Percentiles rank a stretch among this genome's conserved stretches.
These are phyloP conservation scores for Drosophila pseudoobscura DNA, from an alignment of 1,140 invertebrate species.

Conservation along the genomic window DNA sequence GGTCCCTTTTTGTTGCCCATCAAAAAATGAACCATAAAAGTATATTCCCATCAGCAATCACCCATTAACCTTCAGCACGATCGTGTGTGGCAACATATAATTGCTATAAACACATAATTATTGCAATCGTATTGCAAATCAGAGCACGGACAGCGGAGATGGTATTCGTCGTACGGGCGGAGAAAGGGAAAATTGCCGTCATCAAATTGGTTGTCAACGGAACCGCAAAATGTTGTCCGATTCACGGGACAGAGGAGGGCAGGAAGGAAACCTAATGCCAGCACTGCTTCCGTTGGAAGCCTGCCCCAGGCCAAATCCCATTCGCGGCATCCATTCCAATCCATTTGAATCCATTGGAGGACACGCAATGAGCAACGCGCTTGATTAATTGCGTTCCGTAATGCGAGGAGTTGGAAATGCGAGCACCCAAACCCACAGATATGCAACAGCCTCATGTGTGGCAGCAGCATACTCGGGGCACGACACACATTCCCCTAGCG, in stretches of 20 bases:
- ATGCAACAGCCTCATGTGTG: conserved; percentile 26
- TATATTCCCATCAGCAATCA: background rate
- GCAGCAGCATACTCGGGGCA: conserved; percentile 1
- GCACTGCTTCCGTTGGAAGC: conserved; percentile 33
- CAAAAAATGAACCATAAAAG: conserved; percentile 14
- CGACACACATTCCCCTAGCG: conserved; percentile 17
- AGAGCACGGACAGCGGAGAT: conserved; percentile 37
- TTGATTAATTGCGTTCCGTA: conserved; percentile 57
- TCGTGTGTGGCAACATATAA: conserved; percentile 18
- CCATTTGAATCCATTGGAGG: conserved; percentile 12
- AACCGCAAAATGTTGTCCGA: conserved; percentile 36
- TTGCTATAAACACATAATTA: conserved; percentile 49
- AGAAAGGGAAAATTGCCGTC: conserved; percentile 42
- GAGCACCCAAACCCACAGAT: conserved; percentile 10
- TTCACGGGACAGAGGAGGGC: background rate
- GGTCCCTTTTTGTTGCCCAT: background rate
- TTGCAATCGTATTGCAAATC: conserved; percentile 39
- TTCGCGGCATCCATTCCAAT: no score
- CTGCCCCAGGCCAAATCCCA: conserved; percentile 16
- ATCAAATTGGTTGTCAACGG: conserved; percentile 57
- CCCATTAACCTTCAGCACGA: no score
- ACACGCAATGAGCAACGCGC: conserved; percentile 31
- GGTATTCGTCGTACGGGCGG: conserved; percentile 11
- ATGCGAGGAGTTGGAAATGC: conserved; percentile 21
- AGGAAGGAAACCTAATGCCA: conserved; percentile 50